phyloP scores from a whole-genome alignment of 2,888 invertebrate genomes.

The Metallyticus violacea region DNA sequence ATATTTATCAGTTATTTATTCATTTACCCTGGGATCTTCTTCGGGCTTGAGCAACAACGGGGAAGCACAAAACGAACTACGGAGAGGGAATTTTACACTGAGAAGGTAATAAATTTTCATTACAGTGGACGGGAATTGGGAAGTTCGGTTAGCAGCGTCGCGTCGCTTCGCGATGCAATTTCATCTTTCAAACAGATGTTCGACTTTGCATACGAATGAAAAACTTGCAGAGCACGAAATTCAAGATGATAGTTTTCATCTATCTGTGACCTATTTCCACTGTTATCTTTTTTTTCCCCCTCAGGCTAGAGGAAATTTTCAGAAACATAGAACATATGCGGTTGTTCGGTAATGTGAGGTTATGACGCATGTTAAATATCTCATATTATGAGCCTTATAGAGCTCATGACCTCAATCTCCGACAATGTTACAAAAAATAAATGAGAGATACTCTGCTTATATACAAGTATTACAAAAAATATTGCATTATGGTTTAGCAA shows the following conservation, averaged over 20 bases:
- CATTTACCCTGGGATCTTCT: neutral
- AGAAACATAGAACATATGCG: no score
- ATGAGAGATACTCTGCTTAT: no score
- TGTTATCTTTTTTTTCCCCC: no score
- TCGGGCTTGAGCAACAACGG: neutral
- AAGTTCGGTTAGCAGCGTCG: neutral
- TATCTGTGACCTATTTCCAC: neutral
- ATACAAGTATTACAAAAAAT: no score
- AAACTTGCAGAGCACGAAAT: neutral
- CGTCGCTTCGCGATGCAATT: neutral
- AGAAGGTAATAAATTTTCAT: neutral
- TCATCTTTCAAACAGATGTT: neutral
- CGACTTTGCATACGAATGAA: neutral
- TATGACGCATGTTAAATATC: no score
- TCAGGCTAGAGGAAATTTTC: no score
- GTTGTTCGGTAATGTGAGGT: no score
- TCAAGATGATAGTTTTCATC: neutral
- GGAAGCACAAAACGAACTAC: neutral
- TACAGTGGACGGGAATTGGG: neutral
- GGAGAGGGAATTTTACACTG: neutral
- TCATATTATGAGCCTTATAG: no score
- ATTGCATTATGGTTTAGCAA: no score
- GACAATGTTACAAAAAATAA: no score
- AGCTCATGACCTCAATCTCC: no score
- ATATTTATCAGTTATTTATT: no score